Conservation (phyloP, 2,113 vertebrate species). For the Gavia stellata region DNA sequence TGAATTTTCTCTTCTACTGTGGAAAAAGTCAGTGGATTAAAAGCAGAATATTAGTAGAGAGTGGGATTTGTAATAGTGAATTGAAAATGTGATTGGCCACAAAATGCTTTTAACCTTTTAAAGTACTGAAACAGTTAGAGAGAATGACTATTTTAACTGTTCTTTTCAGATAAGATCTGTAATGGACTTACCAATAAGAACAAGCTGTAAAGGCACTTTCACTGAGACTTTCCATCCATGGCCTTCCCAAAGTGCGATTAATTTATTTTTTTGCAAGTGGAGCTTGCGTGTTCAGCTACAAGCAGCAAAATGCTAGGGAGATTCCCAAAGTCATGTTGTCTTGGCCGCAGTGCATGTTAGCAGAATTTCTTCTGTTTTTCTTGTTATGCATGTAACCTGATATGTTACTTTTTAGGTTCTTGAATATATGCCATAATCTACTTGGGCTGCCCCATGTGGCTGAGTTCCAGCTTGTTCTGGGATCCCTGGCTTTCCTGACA, state of each 20-base stretch:
- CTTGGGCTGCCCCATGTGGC: rapidly evolving
- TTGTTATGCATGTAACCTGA: not conserved
- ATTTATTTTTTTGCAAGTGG: not conserved
- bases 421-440: not conserved
- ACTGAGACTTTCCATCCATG: not conserved
- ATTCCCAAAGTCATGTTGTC: not conserved
- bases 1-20: too few relatives aligned
- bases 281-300: not conserved
- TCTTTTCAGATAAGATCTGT: not conserved
- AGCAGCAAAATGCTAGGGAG: not conserved
- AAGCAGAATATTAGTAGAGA: not conserved
- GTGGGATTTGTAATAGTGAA: not conserved
- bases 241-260: not conserved
- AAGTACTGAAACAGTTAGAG: not conserved
- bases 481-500: not conserved
- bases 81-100: not conserved
- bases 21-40: not conserved
- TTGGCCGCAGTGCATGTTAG: not conserved
- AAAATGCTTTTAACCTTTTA: not conserved
- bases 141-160: not conserved
- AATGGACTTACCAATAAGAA: not conserved
- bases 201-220: not conserved
- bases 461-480: not conserved
- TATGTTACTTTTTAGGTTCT: not conserved
- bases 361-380: not conserved